Evolutionary conservation across 1,140 invertebrate genomes (phyloP).

Genomic region (Batillaria attramentaria): DNA sequence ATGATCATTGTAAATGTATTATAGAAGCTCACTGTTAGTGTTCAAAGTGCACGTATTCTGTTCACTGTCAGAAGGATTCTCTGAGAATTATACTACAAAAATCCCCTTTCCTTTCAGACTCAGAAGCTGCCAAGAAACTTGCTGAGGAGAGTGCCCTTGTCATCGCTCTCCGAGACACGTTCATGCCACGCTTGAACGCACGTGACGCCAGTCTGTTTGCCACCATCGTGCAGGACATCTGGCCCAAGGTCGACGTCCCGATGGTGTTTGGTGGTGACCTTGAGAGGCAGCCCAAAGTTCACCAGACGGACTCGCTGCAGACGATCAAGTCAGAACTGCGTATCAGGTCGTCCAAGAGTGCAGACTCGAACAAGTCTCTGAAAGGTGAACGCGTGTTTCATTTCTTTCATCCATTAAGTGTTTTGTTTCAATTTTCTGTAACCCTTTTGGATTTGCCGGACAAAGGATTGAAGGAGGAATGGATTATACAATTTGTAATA

Average conservation of each 20-base stretch:
- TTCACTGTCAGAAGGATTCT: too few species aligned
- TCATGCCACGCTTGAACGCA: conserved; percentile 63
- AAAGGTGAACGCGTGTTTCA: conserved; percentile 61
- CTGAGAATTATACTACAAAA: too few species aligned
- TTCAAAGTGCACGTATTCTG: too few species aligned
- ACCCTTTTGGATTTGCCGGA: too few species aligned
- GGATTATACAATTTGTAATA: too few species aligned
- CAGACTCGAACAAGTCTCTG: conserved; percentile 53
- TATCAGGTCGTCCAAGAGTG: conserved; percentile 56
- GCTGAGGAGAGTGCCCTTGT: conserved; percentile 66
- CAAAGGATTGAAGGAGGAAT: too few species aligned
- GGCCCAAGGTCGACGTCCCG: conserved; percentile 64
- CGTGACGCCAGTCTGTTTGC: conserved; percentile 65
- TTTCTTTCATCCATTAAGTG: too few species aligned
- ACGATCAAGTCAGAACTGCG: conserved; percentile 41
- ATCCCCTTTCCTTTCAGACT: not conserved
- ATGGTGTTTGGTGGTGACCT: conserved; percentile 59
- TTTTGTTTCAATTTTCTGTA: too few species aligned
- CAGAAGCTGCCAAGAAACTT: conserved; percentile 35
- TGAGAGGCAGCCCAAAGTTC: conserved; percentile 39
- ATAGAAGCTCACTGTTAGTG: too few species aligned
- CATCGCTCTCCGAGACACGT: conserved; percentile 61
- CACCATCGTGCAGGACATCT: conserved; percentile 61
- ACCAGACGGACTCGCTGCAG: conserved; percentile 45
- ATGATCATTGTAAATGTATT: too few species aligned